Conservation (phyloP, 1,140 invertebrate species). For the Brachionus calyciflorus region DNA sequence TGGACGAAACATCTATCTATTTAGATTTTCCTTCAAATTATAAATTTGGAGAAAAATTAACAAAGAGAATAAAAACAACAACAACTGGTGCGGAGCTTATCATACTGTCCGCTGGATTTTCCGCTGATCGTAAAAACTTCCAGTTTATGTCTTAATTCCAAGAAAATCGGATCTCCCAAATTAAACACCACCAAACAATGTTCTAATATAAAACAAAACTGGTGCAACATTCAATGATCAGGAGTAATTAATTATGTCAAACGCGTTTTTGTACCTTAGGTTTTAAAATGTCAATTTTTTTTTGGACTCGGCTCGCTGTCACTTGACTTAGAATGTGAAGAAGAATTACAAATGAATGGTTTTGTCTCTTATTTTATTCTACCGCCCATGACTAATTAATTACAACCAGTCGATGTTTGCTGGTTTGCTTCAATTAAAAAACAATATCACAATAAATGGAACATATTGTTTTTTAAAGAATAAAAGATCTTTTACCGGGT, state of each 20-base stretch:
- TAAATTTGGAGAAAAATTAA: too few species aligned
- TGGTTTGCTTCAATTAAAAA: neutral
- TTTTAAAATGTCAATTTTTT: neutral
- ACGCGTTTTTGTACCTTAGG: neutral
- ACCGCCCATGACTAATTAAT: neutral
- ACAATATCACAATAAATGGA: too few species aligned
- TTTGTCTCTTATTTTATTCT: neutral
- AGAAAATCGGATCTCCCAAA: neutral
- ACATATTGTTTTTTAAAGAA: conserved; percentile 10
- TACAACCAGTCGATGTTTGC: neutral
- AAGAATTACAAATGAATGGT: neutral
- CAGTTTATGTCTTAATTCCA: neutral
- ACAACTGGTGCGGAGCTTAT: neutral
- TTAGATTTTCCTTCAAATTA: too few species aligned
- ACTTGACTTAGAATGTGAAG: neutral
- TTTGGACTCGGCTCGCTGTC: neutral
- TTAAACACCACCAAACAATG: neutral
- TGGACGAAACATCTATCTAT: too few species aligned
- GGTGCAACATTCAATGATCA: neutral
- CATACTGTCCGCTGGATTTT: neutral
- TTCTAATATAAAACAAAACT: neutral
- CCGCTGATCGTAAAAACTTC: neutral
- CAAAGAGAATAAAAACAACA: too few species aligned
- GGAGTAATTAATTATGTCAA: neutral
- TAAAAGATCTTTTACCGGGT: neutral